A percentile compares a stretch with the other conserved stretches of the same genome.
Conservation (phyloP, 1,140 invertebrate species). For the Nasonia vitripennis region DNA sequence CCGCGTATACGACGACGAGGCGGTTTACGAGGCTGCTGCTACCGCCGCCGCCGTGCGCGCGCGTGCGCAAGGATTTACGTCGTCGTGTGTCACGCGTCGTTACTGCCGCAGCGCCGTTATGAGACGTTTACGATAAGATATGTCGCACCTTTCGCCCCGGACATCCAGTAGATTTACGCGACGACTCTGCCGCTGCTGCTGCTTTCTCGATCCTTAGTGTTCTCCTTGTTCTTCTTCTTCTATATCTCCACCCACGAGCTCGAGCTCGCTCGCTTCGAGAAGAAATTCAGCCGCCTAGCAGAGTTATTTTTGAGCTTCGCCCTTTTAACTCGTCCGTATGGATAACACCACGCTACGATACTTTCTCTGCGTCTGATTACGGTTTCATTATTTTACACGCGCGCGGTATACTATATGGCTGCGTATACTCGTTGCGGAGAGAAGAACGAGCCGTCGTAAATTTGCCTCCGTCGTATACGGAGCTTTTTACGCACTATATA, state of each 20-base stretch:
- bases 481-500: neutral
- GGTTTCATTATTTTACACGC: conserved; percentile 34
- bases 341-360: too few relatives aligned
- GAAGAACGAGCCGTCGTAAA: conserved; percentile 22
- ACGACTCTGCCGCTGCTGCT: neutral
- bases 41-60: conserved; percentile 40
- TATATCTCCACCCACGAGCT: too few relatives aligned
- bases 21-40: conserved; percentile 62
- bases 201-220: neutral
- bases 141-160: conserved; percentile 66
- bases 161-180: conserved; percentile 64
- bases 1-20: conserved; percentile 4
- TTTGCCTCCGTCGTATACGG: neutral
- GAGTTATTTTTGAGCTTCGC: neutral
- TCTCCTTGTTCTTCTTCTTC: neutral
- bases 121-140: conserved; percentile 73
- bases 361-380: conserved; percentile 17
- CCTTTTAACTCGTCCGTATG: neutral
- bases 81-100: conserved; percentile 69
- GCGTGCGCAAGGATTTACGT: conserved; percentile 62
- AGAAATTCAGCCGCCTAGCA: conserved; percentile 20
- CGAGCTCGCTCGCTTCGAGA: neutral
- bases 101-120: conserved; percentile 67
- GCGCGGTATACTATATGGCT: neutral
- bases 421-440: neutral